Base-by-base conservation (phyloP, 2,888 invertebrate species). In the Biston stratarius region DNA sequence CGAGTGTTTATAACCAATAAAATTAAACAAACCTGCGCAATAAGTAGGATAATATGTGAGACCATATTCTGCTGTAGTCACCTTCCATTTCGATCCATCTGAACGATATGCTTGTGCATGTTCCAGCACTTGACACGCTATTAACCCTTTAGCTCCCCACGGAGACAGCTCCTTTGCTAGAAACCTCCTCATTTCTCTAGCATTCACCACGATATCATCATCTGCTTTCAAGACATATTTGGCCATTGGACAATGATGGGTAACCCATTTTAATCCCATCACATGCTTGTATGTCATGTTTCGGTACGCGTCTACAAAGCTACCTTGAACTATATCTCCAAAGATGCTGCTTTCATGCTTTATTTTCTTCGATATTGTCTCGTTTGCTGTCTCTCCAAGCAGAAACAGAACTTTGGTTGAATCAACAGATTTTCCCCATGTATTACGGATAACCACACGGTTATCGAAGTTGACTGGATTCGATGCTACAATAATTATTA, bases 251-350 rank as follows among this genome's bases (percentile, higher is more conserved):
- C 97, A 97, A 78, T 96, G 95, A 77, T 95, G 96, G 0, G 95
- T 89, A 24, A 96, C 95, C 96, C 97, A 97, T 81, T 97, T 97
- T 52, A 97, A 91, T 0, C 96, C 96, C 95, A 97, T 97, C 7
- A 96, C 96, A 84, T 97, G 97, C 81, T 98, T 98, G 78, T 97
- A 96, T 0, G 97, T 97, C 88, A 98, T 95, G 85, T 98, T 98
- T 58, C 96, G 94, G 80, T 98, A 98, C 0, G 96, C 94, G 87
- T 98, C 98, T 48, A 94, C 74, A 78, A 97, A 98, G 66, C 94
- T 95, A 0, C 97, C 97, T 81, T 97, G 97, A 15, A 97, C 94
- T 59, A 98, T 91, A 79, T 98, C 98, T 0, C 93, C 92, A 77
- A 95, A 94, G 0, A 84, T 79, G 0, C 80, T 78, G 77, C 95